Conservation (phyloP, 2,113 vertebrate species). For the Zingel zingel region DNA sequence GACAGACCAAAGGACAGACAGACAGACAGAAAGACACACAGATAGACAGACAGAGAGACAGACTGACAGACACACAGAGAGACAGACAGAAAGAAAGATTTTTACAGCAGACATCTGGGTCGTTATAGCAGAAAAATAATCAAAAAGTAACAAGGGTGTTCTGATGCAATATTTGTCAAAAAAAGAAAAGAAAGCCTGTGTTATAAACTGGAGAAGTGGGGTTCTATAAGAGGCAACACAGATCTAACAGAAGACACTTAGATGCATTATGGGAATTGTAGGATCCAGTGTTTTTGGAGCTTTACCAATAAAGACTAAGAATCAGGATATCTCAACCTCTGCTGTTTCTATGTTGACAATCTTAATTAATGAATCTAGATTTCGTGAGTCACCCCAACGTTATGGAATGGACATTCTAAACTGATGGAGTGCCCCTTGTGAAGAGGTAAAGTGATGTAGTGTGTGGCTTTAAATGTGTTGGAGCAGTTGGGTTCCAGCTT, state of each 20-base stretch:
- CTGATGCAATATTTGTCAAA: no score
- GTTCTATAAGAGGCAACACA: background rate
- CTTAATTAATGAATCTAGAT: background rate
- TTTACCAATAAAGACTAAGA: no score
- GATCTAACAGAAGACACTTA: background rate
- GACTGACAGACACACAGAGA: background rate
- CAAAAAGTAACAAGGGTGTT: no score
- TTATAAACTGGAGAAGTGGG: background rate
- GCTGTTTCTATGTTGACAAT: no score
- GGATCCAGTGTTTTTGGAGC: background rate
- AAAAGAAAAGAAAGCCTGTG: background rate
- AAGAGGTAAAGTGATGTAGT: background rate
- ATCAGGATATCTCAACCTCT: background rate
- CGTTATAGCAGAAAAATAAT: no score
- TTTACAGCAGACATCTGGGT: no score
- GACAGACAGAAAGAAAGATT: no score
- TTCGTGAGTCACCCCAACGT: background rate
- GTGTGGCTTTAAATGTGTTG: conserved; percentile 2
- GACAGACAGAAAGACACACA: no score
- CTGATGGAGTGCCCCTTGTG: background rate
- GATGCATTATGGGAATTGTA: background rate
- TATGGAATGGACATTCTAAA: background rate
- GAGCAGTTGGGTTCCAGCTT: conserved; percentile 16
- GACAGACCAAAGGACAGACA: no score
- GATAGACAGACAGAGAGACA: background rate